A percentile compares a stretch with the other conserved stretches of the same genome.
Conservation (phyloP, 2,113 vertebrate species). For the Lontra canadensis region DNA sequence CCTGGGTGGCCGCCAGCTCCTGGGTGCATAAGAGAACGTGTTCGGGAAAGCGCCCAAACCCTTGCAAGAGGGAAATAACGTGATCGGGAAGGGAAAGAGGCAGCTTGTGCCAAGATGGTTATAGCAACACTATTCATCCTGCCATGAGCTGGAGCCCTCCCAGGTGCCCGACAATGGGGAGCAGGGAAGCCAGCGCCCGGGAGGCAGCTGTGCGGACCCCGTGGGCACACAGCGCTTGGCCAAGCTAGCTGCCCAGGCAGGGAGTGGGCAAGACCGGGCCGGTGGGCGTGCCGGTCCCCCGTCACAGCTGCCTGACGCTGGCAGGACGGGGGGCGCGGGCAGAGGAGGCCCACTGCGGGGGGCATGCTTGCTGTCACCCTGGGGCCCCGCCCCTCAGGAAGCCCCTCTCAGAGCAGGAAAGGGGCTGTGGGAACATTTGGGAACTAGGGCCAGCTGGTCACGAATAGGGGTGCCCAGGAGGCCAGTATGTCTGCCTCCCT, state of each 20-base stretch:
- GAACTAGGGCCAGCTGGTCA: accelerated
- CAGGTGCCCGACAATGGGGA: constrained; percentile 11
- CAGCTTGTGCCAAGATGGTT: not conserved
- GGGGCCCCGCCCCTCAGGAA: not conserved
- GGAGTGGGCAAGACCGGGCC: not conserved
- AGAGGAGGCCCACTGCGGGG: accelerated
- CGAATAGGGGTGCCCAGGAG: accelerated
- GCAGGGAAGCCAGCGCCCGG: not conserved
- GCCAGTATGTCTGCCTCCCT: accelerated
- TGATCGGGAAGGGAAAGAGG: not conserved
- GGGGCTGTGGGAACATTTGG: no score
- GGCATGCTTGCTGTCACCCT: accelerated
- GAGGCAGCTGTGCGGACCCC: constrained; percentile 20
- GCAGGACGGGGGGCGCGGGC: not conserved
- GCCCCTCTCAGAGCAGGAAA: accelerated
- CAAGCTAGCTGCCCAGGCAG: not conserved
- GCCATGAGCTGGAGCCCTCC: not conserved
- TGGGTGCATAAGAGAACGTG: not conserved
- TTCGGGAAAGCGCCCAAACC: not conserved
- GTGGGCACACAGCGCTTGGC: not conserved
- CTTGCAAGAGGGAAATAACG: not conserved
- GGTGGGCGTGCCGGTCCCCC: accelerated
- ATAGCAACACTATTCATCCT: not conserved
- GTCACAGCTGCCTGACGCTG: accelerated
- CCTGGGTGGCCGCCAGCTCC: not conserved